These are phyloP conservation scores for Dendrolimus pini DNA, from an alignment of 2,888 invertebrate genomes.

Conservation along the genomic window DNA sequence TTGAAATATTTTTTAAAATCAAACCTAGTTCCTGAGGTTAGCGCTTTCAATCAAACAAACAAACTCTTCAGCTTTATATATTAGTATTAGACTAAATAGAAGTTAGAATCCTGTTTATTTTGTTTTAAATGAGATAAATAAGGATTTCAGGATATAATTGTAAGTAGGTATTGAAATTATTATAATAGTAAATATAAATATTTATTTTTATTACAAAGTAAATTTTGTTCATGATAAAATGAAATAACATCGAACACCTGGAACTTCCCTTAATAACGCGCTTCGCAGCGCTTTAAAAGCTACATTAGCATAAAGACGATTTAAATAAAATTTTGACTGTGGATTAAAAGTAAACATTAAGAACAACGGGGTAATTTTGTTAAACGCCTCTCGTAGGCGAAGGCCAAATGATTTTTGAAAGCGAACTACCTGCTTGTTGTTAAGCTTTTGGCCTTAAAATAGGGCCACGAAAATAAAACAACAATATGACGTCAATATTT, in stretches of 20 bases:
- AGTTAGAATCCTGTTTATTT: too few species aligned
- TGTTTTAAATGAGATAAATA: too few species aligned
- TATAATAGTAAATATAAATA: too few species aligned
- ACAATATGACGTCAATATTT: too few species aligned
- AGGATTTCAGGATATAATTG: too few species aligned
- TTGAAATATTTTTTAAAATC: too few species aligned
- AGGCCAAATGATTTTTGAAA: slow-evolving; percentile 69
- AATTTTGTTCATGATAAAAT: neutral
- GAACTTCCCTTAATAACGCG: slow-evolving; percentile 13
- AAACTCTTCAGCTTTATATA: too few species aligned
- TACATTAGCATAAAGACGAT: slow-evolving; percentile 28
- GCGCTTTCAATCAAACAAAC: too few species aligned
- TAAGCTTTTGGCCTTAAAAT: slow-evolving; percentile 23
- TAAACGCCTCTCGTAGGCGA: slow-evolving; percentile 50
- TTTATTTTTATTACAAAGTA: neutral
- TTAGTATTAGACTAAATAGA: too few species aligned
- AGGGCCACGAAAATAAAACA: slow-evolving; percentile 22
- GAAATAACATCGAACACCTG: slow-evolving; percentile 6
- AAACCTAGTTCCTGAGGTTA: too few species aligned
- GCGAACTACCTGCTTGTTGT: slow-evolving; percentile 59
- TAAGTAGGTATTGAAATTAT: too few species aligned
- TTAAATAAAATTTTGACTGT: slow-evolving; percentile 64
- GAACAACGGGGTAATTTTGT: slow-evolving; percentile 48
- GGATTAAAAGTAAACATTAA: slow-evolving; percentile 72
- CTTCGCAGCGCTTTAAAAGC: slow-evolving; percentile 25